Conservation (phyloP, 2,113 vertebrate species). For the Peromyscus californicus region DNA sequence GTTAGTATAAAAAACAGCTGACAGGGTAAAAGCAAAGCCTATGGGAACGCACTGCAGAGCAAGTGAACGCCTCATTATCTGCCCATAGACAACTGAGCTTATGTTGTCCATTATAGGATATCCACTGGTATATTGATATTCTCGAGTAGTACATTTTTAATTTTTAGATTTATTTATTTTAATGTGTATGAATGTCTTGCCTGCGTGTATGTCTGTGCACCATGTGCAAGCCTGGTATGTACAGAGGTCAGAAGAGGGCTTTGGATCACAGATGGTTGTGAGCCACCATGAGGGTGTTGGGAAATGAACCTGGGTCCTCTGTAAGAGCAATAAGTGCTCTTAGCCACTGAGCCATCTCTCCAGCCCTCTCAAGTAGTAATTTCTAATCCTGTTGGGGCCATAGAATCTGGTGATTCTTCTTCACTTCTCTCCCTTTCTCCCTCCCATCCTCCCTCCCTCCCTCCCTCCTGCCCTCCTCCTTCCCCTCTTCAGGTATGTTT, state of each 20-base stretch:
- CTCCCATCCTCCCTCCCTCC: too few species aligned
- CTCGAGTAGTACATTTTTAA: background rate
- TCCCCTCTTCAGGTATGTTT: background rate
- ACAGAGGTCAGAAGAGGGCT: background rate
- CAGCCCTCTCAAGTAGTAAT: background rate
- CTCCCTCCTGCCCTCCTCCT: too few species aligned
- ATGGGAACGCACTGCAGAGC: constrained; percentile 11
- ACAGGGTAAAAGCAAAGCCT: constrained; percentile 44
- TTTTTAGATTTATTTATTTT: constrained; percentile 1
- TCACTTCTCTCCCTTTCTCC: background rate
- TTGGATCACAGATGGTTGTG: background rate
- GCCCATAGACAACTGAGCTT: constrained; percentile 22
- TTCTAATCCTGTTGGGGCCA: background rate
- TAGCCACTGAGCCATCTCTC: background rate
- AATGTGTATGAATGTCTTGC: background rate
- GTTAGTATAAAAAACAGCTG: constrained; percentile 50
- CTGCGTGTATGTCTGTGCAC: background rate
- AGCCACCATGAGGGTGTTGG: background rate
- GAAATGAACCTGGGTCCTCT: background rate
- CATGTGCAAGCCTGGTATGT: background rate
- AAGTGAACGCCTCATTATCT: constrained; percentile 29
- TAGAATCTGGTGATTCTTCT: constrained; percentile 4
- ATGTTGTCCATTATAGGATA: constrained; percentile 8
- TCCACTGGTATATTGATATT: constrained; percentile 5
- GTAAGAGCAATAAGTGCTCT: background rate